A percentile compares a stretch with the other conserved stretches of the same genome.
These are phyloP conservation scores for Proteles cristata DNA, from an alignment of 2,113 vertebrate species.

Conservation along the genomic window DNA sequence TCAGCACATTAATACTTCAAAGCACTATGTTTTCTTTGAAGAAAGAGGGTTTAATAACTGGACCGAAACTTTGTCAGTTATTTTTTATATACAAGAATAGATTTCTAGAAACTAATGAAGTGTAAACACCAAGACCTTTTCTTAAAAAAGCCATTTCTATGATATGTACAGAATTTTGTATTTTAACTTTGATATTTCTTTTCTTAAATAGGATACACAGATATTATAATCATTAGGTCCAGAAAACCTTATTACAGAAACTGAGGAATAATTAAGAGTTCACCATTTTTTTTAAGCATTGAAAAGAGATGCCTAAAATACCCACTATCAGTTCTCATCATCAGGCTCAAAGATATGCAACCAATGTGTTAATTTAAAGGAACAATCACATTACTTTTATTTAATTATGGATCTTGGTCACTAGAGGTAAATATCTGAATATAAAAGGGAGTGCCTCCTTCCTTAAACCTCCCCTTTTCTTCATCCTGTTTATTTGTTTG, in stretches of 20 bases:
- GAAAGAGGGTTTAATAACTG: neutral
- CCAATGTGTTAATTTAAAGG: neutral
- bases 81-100: neutral
- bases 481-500: neutral
- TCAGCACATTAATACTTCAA: neutral
- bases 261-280: neutral
- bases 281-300: neutral
- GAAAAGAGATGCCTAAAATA: neutral
- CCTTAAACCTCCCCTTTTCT: neutral
- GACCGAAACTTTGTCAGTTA: neutral
- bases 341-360: neutral
- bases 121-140: neutral
- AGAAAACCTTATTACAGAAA: neutral
- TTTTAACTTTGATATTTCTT: neutral
- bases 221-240: neutral
- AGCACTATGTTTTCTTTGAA: neutral
- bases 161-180: neutral
- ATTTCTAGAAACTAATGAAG: neutral
- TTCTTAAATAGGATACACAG: neutral
- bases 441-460: neutral
- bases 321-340: neutral
- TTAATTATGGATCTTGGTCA: neutral
- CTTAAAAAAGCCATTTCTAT: neutral
- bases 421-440: slow-evolving; percentile 43
- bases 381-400: neutral